Evolutionary conservation across 2,888 invertebrate species (phyloP).

Genomic region (Megamerina dolium): DNA sequence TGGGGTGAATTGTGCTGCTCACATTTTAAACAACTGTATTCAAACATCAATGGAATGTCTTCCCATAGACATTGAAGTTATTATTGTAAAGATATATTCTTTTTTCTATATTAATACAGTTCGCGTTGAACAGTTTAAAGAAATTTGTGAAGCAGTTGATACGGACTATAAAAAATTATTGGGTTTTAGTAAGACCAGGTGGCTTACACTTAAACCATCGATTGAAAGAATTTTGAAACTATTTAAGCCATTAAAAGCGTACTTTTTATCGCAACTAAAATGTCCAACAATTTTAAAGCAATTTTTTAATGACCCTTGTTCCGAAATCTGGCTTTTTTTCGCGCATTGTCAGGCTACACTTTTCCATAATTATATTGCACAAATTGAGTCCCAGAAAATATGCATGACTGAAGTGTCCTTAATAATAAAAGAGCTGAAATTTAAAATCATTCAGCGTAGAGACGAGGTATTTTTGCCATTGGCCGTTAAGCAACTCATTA

Average conservation of each 20-base stretch:
- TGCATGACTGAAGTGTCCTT: constrained; percentile 16
- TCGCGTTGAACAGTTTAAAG: constrained; percentile 9
- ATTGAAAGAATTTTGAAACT: constrained; percentile 17
- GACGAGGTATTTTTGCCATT: constrained; percentile 13
- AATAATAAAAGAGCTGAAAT: constrained; percentile 12
- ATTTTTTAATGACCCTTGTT: too few species aligned
- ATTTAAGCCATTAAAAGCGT: constrained; percentile 13
- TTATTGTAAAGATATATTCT: constrained; percentile 17
- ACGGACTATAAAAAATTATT: constrained; percentile 8
- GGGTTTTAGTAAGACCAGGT: constrained; percentile 7
- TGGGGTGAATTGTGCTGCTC: constrained; percentile 16
- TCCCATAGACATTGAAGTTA: constrained; percentile 17
- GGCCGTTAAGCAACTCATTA: constrained; percentile 11
- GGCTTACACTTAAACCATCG: constrained; percentile 13
- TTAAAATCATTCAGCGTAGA: constrained; percentile 12
- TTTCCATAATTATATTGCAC: constrained; percentile 15
- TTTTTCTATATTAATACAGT: constrained; percentile 17
- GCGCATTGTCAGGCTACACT: constrained; percentile 15
- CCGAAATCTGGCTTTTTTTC: too few species aligned
- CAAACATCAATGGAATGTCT: constrained; percentile 15
- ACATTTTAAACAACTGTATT: constrained; percentile 18
- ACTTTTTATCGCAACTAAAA: constrained; percentile 14
- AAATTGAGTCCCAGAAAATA: constrained; percentile 17
- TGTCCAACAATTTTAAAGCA: too few species aligned
- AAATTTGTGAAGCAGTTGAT: constrained; percentile 7